Evolutionary conservation across 2,113 vertebrate species (phyloP), one percentile per base, ranked within the genome.

Genomic region (Hystrix cristata): DNA sequence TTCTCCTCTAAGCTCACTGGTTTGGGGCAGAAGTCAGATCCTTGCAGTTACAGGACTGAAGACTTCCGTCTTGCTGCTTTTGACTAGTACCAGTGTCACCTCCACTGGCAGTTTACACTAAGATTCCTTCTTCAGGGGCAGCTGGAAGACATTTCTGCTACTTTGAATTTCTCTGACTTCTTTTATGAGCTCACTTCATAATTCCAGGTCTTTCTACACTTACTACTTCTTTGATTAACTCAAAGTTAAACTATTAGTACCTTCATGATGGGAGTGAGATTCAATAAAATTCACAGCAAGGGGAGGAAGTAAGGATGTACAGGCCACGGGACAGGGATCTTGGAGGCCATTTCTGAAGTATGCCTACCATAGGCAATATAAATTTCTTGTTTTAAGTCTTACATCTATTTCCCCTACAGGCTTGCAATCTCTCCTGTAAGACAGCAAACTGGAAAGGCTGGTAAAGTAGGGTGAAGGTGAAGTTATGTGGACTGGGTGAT

Each of bases 11-110:
- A 67, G 5, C 6, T 74, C 38, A 67, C 18, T 88, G 29, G 31
- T 83, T 92, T 27, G 18, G 29, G 46, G 38, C 59, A 95, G 78
- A 82, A 92, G 76, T 92, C 34, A 29, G 16, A 83, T 92, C 48
- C 46, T 85, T 60, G 31, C 12, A 46, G 59, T 23, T 60, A 5
- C 55, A 92, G 38, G 34, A 87, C 19, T 67, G 29, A 92, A 62
- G 7, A 71, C 18, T n/a, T 34, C 15, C 0, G 38, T 46, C 71
- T 74, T 23, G 27, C 18, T 65, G 51, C 15, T 43, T 72, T 43
- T 19, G 38, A 72, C 5, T 25, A 25, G 57, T 51, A 29, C 5
- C 11, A 29, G 23, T 88, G 59, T 76, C 25, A 67, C 4, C 69
- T 92, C 60, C 19, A 25, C 5, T 60, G 21, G 46, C n/a, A 38